Conservation (phyloP, 2,797 vertebrate species). For the Sebastes hopkinsi region DNA sequence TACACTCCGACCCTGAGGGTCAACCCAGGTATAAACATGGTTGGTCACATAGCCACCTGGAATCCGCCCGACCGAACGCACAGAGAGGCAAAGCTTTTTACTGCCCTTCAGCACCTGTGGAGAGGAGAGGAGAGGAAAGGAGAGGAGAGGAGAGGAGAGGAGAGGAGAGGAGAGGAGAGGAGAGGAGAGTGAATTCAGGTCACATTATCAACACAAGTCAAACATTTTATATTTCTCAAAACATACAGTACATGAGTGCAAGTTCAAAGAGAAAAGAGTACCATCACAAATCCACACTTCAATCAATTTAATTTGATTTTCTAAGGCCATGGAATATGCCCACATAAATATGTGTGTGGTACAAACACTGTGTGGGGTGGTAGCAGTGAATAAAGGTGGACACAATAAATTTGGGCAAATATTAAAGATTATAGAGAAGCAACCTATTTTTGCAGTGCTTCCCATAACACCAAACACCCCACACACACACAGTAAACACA, state of each 20-base stretch:
- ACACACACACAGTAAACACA: slow-evolving; percentile 8
- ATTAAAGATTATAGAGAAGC: slow-evolving; percentile 20
- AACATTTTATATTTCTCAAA: neutral
- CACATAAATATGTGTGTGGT: slow-evolving; percentile 1
- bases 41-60: slow-evolving; percentile 95
- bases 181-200: slow-evolving; percentile 13
- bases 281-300: neutral
- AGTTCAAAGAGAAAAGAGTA: neutral
- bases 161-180: slow-evolving; percentile 52
- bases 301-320: neutral
- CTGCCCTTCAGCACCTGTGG: slow-evolving; percentile 94
- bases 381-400: neutral
- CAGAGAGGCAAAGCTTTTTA: slow-evolving; percentile 92
- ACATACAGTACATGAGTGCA: neutral
- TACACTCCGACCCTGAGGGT: slow-evolving; percentile 87
- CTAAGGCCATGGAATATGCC: neutral
- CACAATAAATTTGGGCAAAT: neutral
- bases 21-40: slow-evolving; percentile 98
- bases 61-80: slow-evolving; percentile 92
- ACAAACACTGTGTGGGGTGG: neutral
- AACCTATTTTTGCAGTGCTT: neutral
- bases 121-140: slow-evolving; percentile 51
- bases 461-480: slow-evolving; percentile 4
- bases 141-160: slow-evolving; percentile 47
- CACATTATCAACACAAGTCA: neutral